phyloP scores from a whole-genome alignment of 1,140 invertebrate species.

The Mactra quadrangularis region DNA sequence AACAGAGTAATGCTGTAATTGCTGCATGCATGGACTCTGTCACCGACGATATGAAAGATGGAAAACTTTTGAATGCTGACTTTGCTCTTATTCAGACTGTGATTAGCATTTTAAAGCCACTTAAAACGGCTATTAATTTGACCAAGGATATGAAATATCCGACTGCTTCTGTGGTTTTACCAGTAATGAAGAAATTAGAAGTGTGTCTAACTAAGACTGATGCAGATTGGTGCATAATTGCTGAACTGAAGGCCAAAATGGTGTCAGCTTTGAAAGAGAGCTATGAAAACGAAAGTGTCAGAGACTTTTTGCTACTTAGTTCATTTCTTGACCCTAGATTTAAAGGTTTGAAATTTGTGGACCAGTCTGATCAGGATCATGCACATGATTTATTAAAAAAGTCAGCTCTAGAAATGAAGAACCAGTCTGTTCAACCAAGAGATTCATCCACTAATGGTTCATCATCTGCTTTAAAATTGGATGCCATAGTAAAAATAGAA shows the following conservation, averaged over 20 bases:
- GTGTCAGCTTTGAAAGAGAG: background rate
- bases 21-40: constrained; percentile 4
- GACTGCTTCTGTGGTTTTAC: constrained; percentile 14
- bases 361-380: constrained; percentile 1
- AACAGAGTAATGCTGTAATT: constrained; percentile 22
- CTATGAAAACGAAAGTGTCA: background rate
- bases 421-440: background rate
- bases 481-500: constrained; percentile 18
- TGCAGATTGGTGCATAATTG: background rate
- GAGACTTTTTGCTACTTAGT: constrained; percentile 12
- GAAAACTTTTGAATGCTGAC: background rate
- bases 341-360: constrained; percentile 36
- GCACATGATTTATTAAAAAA: constrained; percentile 14
- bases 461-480: background rate
- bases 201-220: background rate
- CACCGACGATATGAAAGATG: background rate
- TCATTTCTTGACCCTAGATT: constrained; percentile 42
- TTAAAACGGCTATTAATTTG: constrained; percentile 30
- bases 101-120: constrained; percentile 5
- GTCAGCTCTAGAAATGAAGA: background rate
- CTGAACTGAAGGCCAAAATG: constrained; percentile 22
- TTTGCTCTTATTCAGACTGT: constrained; percentile 16
- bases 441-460: too few species aligned
- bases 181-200: constrained; percentile 33
- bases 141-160: constrained; percentile 38